A percentile compares a stretch with the other conserved stretches of the same genome.
Evolutionary conservation across 2,113 vertebrate species (phyloP).

Genomic region (Dascyllus trimaculatus): DNA sequence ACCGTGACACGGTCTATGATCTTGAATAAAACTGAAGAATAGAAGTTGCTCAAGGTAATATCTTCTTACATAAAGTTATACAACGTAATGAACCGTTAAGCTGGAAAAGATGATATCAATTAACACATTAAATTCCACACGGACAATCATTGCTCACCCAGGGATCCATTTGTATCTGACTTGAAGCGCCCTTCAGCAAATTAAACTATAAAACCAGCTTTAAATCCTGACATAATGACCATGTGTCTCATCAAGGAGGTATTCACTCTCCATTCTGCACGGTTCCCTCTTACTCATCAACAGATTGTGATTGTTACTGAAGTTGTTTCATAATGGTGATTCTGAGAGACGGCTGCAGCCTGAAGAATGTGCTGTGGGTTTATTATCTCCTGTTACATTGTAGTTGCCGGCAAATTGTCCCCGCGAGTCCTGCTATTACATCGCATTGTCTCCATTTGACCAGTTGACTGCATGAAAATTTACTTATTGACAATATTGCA

Average conservation of each 20-base stretch:
- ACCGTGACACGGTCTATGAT: background rate
- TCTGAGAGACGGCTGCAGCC: background rate
- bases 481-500: too few relatives aligned
- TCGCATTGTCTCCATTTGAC: too few relatives aligned
- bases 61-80: background rate
- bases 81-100: conserved; percentile 8
- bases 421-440: background rate
- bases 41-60: background rate
- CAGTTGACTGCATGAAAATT: too few relatives aligned
- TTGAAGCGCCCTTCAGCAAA: background rate
- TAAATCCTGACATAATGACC: conserved; percentile 26
- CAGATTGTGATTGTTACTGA: background rate
- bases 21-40: background rate
- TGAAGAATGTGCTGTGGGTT: background rate
- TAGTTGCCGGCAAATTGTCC: background rate
- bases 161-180: background rate
- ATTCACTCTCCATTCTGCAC: background rate
- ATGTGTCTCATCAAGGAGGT: background rate
- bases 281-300: conserved; percentile 8
- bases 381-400: background rate
- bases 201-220: background rate
- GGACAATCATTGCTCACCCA: background rate
- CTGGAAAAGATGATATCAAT: conserved; percentile 11
- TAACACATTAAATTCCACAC: conserved; percentile 2
- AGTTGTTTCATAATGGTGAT: background rate